Conservation (phyloP, 2,113 vertebrate genomes). For the Tupaia chinensis region DNA sequence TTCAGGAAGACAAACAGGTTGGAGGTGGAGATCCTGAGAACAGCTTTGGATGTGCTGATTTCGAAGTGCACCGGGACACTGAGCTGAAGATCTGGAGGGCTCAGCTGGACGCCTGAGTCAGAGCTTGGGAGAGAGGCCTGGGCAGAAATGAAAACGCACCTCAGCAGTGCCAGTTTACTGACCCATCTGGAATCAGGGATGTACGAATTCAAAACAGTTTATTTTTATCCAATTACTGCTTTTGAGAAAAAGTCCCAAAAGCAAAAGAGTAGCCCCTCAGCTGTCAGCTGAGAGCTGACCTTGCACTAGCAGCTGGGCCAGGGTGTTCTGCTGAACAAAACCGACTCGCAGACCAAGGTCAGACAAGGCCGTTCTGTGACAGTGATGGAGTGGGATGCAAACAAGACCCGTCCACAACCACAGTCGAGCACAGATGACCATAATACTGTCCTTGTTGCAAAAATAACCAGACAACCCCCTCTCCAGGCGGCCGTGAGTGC, state of each 20-base stretch:
- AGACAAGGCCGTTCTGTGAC: slow-evolving; percentile 11
- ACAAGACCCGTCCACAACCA: background rate
- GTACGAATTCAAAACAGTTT: slow-evolving; percentile 25
- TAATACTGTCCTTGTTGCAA: background rate
- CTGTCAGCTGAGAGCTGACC: slow-evolving; percentile 52
- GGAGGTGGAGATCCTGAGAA: background rate
- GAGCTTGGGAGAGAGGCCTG: slow-evolving; percentile 17
- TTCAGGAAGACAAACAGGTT: background rate
- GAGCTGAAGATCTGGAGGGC: background rate
- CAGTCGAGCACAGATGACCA: background rate
- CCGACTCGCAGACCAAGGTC: background rate
- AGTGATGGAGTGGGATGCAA: background rate
- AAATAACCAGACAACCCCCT: background rate
- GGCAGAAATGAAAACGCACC: background rate
- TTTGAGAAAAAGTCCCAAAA: slow-evolving; percentile 44
- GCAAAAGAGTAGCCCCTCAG: slow-evolving; percentile 29
- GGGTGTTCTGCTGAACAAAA: background rate
- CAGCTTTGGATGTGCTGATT: background rate
- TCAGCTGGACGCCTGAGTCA: slow-evolving; percentile 24
- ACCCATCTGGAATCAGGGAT: slow-evolving; percentile 57
- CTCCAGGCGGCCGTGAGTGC: background rate
- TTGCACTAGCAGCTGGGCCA: background rate
- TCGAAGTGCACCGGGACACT: background rate
- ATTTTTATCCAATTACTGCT: slow-evolving; percentile 66
- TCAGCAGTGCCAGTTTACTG: slow-evolving; percentile 49